A percentile compares a stretch with the other conserved stretches of the same genome.
Evolutionary conservation across 2,113 vertebrate genomes (phyloP).

Genomic region (Pterophyllum scalare): DNA sequence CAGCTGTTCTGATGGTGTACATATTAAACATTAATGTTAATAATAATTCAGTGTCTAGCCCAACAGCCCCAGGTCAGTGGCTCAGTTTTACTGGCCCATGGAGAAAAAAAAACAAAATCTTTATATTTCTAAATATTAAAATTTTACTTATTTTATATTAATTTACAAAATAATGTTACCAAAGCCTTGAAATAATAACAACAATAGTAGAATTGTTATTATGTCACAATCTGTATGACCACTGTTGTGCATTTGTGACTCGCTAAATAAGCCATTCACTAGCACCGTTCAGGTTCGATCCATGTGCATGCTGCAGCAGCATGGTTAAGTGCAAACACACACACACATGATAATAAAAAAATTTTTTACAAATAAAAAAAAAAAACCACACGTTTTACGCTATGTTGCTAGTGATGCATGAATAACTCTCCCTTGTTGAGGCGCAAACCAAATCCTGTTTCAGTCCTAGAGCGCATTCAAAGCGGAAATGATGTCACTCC

Average conservation of each 20-base stretch:
- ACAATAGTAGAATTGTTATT: neutral
- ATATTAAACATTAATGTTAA: no score
- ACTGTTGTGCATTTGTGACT: neutral
- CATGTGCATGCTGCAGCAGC: neutral
- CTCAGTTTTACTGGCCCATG: no score
- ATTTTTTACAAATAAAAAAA: neutral
- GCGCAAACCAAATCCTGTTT: neutral
- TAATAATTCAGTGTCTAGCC: no score
- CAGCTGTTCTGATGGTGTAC: no score
- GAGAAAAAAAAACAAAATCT: no score
- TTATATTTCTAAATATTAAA: no score
- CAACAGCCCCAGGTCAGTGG: no score
- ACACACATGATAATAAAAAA: no score
- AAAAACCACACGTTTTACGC: neutral
- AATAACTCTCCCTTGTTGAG: neutral
- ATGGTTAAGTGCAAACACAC: neutral
- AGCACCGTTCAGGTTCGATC: neutral
- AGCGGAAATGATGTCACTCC: neutral
- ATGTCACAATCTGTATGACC: neutral
- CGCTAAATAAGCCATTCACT: neutral
- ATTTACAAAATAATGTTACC: no score
- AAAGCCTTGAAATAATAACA: no score
- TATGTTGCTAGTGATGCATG: neutral
- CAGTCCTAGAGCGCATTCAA: accelerated
- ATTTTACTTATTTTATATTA: no score